Evolutionary conservation across 2,888 invertebrate genomes (phyloP), one percentile per base, ranked within the genome.

Genomic region (Listrodromus nycthemerus): DNA sequence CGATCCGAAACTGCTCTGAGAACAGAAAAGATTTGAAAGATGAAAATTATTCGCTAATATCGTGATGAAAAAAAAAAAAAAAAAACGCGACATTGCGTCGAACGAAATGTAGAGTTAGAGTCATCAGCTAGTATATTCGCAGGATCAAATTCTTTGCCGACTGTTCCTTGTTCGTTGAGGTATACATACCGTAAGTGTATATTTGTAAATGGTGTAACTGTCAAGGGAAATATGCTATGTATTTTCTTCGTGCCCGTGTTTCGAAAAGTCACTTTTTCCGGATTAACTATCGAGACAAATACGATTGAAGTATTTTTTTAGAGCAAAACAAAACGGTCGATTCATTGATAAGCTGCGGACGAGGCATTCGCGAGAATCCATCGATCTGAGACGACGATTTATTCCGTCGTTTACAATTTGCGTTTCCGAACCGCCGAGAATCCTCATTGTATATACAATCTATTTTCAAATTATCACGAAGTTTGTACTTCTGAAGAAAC

Each of bases 171-270:
- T 81, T 81, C 74, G 78, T 84, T 81, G 81, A 69, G 78, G 66
- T 61, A 63, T 65, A 52, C 70, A 81, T 81, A 71, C 81, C 78
- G 65, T 84, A 84, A 81, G 71, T 84, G 84, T 84, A 84, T 84
- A 84, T 84, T 82, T 84, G 84, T 84, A 84, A 84, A 84, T 84
- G 79, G 81, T 82, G 82, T 84, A 67, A 79, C 71, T 75, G 74
- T 70, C 84, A 84, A 82, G 63, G 79, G 75, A 84, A 63, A 84
- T 69, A 61, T 70, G 50, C 66, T 66, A 71, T 75, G 75, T 84
- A 79, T 82, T 84, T 81, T 78, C 77, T 67, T 84, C 70, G 74
- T 74, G 37, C 74, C 48, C 77, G 24, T 61, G 30, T 61, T 55
- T 61, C 41, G 13, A 63, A n/a, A 78, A 70, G 24, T 33, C 50